Percentiles rank a stretch among this genome's conserved stretches.
These are phyloP conservation scores for Parnassius smintheus DNA, from an alignment of 2,888 invertebrate species.

Conservation along the genomic window DNA sequence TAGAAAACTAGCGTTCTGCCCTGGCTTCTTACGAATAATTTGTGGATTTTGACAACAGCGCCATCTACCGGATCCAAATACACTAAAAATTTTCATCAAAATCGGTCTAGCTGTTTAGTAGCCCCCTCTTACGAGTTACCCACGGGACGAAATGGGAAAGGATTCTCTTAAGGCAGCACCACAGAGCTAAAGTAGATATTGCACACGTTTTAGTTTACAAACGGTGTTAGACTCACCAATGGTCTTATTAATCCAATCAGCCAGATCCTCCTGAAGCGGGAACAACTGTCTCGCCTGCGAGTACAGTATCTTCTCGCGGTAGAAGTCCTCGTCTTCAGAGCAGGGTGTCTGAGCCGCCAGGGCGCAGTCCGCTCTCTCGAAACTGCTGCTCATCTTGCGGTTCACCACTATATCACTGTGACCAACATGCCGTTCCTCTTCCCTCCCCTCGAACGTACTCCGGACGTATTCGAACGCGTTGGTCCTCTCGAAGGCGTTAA, in stretches of 20 bases:
- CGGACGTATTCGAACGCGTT: slow-evolving; percentile 74
- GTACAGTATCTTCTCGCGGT: slow-evolving; percentile 86
- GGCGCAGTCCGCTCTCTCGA: slow-evolving; percentile 74
- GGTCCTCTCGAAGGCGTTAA: slow-evolving; percentile 75
- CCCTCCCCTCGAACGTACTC: slow-evolving; percentile 49
- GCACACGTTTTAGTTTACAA: no score
- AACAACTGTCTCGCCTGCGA: slow-evolving; percentile 90
- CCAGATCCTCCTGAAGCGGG: slow-evolving; percentile 92
- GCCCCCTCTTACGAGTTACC: no score
- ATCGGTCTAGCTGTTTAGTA: no score
- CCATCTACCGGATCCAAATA: no score
- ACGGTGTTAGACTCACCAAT: slow-evolving; percentile 82
- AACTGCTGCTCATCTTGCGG: slow-evolving; percentile 70
- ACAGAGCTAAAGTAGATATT: no score
- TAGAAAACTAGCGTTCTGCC: no score
- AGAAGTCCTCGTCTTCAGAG: slow-evolving; percentile 84
- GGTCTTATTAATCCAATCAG: slow-evolving; percentile 93
- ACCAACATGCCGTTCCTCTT: slow-evolving; percentile 57
- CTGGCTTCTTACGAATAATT: no score
- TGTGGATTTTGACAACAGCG: no score
- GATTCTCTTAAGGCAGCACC: no score
- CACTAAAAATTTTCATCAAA: no score
- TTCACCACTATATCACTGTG: slow-evolving; percentile 71
- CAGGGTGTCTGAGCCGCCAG: slow-evolving; percentile 75
- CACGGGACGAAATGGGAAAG: no score